Conservation (phyloP, 2,888 invertebrate species). For the Teleogryllus oceanicus region DNA sequence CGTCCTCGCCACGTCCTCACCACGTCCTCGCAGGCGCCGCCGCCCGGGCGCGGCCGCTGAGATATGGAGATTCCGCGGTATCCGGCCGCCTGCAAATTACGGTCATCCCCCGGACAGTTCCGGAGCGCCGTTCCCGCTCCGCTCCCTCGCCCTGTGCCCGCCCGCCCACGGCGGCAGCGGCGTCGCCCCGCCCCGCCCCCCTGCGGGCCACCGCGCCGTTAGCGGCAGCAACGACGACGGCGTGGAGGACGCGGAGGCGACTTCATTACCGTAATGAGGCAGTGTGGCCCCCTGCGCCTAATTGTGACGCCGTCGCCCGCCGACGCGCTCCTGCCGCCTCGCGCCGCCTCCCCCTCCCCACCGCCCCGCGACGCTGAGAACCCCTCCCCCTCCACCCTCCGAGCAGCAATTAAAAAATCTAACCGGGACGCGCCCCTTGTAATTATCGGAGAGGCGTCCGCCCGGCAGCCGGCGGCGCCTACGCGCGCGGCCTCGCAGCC, state of each 20-base stretch:
- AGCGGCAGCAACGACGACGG: neutral
- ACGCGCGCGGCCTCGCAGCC: no score
- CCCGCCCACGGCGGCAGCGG: neutral
- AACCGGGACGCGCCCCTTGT: no score
- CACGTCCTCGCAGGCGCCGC: neutral
- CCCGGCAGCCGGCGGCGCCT: no score
- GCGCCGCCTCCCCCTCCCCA: no score
- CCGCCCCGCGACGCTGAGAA: no score
- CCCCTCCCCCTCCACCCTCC: no score
- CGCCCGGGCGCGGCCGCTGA: neutral
- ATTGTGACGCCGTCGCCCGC: neutral
- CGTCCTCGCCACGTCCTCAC: neutral
- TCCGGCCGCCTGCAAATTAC: neutral
- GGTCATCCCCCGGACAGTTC: slow-evolving; percentile 10
- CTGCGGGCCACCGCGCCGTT: slow-evolving; percentile 8
- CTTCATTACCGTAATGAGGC: slow-evolving; percentile 2
- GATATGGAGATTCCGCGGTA: slow-evolving; percentile 18
- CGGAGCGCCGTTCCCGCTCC: neutral
- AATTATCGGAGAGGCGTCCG: no score
- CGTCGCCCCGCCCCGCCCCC: neutral
- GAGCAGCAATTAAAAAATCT: no score
- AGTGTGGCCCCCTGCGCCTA: neutral
- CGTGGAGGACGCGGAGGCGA: neutral
- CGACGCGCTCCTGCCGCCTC: no score
- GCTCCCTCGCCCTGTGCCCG: neutral